Percentiles rank a stretch among this genome's conserved stretches.
Conservation (phyloP, 2,888 invertebrate species). For the Acronicta alni region DNA sequence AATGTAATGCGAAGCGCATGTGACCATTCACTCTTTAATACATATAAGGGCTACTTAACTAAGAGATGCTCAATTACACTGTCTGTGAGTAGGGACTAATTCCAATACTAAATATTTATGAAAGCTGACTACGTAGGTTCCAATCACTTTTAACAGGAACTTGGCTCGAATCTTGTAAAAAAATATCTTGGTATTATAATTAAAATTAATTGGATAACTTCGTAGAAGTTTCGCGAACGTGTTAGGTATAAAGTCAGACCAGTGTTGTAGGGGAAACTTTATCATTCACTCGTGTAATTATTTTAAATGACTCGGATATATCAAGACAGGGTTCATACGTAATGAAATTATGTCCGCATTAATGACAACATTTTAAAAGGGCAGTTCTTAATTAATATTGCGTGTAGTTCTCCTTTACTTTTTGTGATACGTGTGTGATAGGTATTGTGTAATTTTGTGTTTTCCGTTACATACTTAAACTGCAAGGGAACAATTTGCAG, state of each 20-base stretch:
- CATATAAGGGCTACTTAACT: background rate
- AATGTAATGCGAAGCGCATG: conserved; percentile 6
- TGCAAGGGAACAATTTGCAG: too few relatives aligned
- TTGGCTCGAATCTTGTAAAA: conserved; percentile 5
- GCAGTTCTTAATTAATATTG: conserved; percentile 40
- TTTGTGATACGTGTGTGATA: background rate
- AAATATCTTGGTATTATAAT: conserved; percentile 16
- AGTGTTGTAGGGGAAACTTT: conserved; percentile 25
- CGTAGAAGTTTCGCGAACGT: conserved; percentile 24
- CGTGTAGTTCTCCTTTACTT: conserved; percentile 9
- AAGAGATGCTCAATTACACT: conserved; percentile 2
- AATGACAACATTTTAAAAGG: conserved; percentile 36
- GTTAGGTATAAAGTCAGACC: conserved; percentile 2
- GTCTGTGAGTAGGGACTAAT: background rate
- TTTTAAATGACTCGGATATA: conserved; percentile 41
- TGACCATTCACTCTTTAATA: conserved; percentile 2
- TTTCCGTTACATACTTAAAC: too few relatives aligned
- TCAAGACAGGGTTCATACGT: conserved; percentile 42
- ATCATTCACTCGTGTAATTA: conserved; percentile 41
- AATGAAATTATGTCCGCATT: conserved; percentile 31
- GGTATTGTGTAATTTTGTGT: background rate
- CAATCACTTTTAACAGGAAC: conserved; percentile 8
- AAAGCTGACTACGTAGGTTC: conserved; percentile 1
- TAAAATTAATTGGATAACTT: conserved; percentile 39
- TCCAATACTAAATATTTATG: conserved; percentile 6